Base-by-base conservation (phyloP, 2,797 vertebrate species). In the Eutrigla gurnardus region DNA sequence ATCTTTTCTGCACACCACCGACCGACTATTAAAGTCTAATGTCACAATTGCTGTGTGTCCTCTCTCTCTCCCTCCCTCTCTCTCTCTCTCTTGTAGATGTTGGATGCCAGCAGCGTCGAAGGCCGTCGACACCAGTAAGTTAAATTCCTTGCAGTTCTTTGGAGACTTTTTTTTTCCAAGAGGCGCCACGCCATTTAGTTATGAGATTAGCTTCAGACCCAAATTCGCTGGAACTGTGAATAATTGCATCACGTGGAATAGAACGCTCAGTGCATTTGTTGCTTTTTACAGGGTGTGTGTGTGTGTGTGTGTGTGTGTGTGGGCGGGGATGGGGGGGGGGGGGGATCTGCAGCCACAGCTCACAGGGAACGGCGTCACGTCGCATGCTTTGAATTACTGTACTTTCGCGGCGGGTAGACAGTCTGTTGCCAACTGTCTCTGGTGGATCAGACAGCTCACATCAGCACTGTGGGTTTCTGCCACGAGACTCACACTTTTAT, bases 381-480 rank as follows among this genome's bases (percentile, higher is more conserved):
- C 82, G 93, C 93, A 94, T 94, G 93, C 93, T 93, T 95, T 93
- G 88, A 93, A 95, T 95, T 93, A 94, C 91, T 93, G 86, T 92
- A 91, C 93, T 91, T 93, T 93, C 92, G 91, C 25, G 88, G 89
- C 87, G 88, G 91, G 88, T 73, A 82, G 84, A 87, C 82, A 83
- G 90, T 83, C 88, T 80, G 88, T 88, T 92, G 88, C 92, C 92
- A 94, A 92, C 93, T 92, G 94, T 90, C 86, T 89, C 89, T 83
- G 69, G 87, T 71, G 91, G 87, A 92, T 91, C 92, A 93, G 89
- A 91, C 85, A 76, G 88, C 86, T 71, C 85, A 79, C 90, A 92
- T 89, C 90, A 92, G 86, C 87, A 81, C 78, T 85, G 88, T 78
- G 76, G 88, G 50, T 67, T 25, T 86, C 78, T 83, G 85, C 84